These are phyloP conservation scores for Anabacerthia variegaticeps DNA, from an alignment of 2,797 vertebrate genomes.

Conservation along the genomic window DNA sequence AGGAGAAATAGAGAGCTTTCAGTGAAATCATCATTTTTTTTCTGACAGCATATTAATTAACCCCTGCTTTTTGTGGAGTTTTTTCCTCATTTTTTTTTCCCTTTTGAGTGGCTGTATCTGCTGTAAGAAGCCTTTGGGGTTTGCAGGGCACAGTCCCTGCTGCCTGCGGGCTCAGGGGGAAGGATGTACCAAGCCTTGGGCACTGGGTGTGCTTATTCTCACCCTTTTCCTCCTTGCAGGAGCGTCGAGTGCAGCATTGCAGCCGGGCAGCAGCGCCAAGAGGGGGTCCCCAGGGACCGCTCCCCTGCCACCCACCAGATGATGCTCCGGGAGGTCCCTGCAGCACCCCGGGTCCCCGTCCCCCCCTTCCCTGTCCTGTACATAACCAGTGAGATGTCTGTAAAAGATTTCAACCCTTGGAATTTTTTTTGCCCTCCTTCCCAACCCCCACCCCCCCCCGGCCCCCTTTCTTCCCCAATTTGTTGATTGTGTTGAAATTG, in stretches of 20 bases:
- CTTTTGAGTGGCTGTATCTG: not conserved
- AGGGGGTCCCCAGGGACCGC: not conserved
- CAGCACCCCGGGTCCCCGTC: not conserved
- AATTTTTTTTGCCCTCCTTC: not conserved
- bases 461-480: conserved; percentile 41
- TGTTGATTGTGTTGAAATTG: conserved; percentile 80
- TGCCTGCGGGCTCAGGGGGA: rapidly evolving
- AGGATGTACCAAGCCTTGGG: not conserved
- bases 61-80: not conserved
- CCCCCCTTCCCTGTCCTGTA: conserved; percentile 49
- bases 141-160: not conserved
- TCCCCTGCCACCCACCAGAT: not conserved
- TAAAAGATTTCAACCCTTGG: conserved; percentile 69
- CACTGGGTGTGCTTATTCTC: not conserved
- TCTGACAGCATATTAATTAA: conserved; percentile 28
- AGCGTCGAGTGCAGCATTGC: not conserved
- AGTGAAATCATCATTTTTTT: not conserved
- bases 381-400: conserved; percentile 68
- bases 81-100: too few species aligned
- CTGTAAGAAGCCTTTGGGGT: not conserved
- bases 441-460: not conserved
- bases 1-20: conserved; percentile 5
- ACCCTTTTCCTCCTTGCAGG: conserved; percentile 4
- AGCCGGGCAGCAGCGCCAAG: not conserved
- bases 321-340: not conserved